phyloP scores from a whole-genome alignment of 2,113 vertebrate species.

The Hypanus sabinus region DNA sequence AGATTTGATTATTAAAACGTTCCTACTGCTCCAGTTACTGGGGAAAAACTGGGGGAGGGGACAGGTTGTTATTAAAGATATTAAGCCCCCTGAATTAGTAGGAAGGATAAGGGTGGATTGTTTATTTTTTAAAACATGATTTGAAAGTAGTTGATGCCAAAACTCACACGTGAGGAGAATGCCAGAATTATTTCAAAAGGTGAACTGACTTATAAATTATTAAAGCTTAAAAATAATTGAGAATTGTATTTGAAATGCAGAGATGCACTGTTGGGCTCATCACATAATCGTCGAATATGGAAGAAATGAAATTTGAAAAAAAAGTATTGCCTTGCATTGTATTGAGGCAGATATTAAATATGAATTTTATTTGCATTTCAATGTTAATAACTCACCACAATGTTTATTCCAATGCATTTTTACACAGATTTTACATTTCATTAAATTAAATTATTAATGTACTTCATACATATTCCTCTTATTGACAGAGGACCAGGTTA shows the following conservation, averaged over 20 bases:
- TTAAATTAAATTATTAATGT: conserved; percentile 37
- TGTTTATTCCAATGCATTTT: conserved; percentile 36
- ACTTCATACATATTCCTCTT: conserved; percentile 34
- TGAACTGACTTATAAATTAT: conserved; percentile 37
- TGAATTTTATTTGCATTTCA: conserved; percentile 37
- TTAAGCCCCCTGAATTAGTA: not conserved
- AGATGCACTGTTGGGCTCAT: conserved; percentile 21
- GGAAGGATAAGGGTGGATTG: not conserved
- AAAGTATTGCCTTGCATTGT: conserved; percentile 8
- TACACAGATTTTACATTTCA: conserved; percentile 37
- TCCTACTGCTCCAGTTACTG: not conserved
- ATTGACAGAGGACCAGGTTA: conserved; percentile 26
- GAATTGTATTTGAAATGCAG: conserved; percentile 35
- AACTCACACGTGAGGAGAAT: conserved; percentile 34
- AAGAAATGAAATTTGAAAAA: conserved; percentile 34
- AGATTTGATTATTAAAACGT: not conserved
- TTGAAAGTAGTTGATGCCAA: conserved; percentile 33
- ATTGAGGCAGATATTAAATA: conserved; percentile 33
- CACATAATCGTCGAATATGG: conserved; percentile 26
- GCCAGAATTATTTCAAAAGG: conserved; percentile 31
- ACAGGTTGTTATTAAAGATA: not conserved
- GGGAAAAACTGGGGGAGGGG: not conserved
- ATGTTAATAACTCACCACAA: conserved; percentile 33
- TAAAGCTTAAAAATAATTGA: conserved; percentile 38
- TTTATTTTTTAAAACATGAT: conserved; percentile 21